Conservation (phyloP, 2,797 vertebrate species). For the Cyprinodon diabolis region DNA sequence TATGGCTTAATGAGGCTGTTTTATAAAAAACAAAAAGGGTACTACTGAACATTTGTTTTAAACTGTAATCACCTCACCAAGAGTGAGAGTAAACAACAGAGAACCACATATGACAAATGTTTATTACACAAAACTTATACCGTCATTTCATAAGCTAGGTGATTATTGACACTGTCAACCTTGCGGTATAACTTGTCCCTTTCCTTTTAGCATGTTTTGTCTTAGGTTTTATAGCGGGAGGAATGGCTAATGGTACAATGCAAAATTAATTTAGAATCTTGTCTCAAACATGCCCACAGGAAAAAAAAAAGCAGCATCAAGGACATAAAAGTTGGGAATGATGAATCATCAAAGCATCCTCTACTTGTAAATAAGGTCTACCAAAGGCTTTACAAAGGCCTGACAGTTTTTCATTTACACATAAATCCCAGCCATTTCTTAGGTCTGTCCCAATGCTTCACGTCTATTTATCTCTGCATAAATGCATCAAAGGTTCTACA, state of each 20-base stretch:
- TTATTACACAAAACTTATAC: slow-evolving; percentile 15
- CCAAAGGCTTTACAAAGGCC: slow-evolving; percentile 23
- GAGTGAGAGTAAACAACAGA: slow-evolving; percentile 6
- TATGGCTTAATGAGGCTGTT: slow-evolving; percentile 43
- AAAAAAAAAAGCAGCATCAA: slow-evolving; percentile 42
- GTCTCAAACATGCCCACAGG: slow-evolving; percentile 33
- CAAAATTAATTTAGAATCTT: slow-evolving; percentile 55
- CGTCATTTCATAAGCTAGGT: slow-evolving; percentile 38
- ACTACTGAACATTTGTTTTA: slow-evolving; percentile 32
- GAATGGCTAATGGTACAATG: slow-evolving; percentile 57
- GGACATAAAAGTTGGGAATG: slow-evolving; percentile 39
- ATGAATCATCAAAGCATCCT: slow-evolving; percentile 50
- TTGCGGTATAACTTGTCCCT: slow-evolving; percentile 46
- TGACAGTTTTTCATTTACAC: slow-evolving; percentile 12
- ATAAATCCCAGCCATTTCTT: slow-evolving; percentile 17
- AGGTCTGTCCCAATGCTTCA: slow-evolving; percentile 40
- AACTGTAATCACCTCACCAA: slow-evolving; percentile 43
- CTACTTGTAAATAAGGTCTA: slow-evolving; percentile 28
- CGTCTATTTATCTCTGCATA: slow-evolving; percentile 36
- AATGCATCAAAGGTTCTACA: no score
- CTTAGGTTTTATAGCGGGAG: slow-evolving; percentile 30
- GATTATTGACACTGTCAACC: slow-evolving; percentile 36
- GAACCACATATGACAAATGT: neutral
- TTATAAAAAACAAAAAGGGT: slow-evolving; percentile 10
- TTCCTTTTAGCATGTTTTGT: slow-evolving; percentile 39